These are phyloP conservation scores for Salmo trutta DNA, from an alignment of 2,797 vertebrate genomes.

Conservation along the genomic window DNA sequence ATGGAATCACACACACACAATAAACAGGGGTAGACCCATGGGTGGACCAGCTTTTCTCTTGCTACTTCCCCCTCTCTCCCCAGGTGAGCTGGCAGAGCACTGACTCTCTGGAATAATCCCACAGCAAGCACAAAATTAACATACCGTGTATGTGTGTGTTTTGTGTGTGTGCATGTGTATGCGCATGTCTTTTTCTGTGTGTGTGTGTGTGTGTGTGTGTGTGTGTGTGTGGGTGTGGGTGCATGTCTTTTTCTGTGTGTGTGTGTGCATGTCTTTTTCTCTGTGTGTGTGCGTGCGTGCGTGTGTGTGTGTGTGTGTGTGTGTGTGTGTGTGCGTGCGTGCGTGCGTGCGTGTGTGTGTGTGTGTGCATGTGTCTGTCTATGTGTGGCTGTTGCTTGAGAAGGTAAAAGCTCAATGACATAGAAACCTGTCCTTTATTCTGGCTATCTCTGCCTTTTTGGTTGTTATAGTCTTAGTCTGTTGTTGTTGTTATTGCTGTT, in stretches of 20 bases:
- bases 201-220: too few relatives aligned
- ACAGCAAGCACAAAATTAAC: background rate
- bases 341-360: background rate
- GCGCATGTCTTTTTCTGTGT: background rate
- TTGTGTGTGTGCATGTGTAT: too few relatives aligned
- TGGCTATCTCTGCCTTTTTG: background rate
- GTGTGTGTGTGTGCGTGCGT: background rate
- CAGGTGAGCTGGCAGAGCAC: background rate
- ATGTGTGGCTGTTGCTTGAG: background rate
- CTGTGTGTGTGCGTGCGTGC: too few relatives aligned
- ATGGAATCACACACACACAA: background rate
- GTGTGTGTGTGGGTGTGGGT: too few relatives aligned
- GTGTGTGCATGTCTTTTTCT: background rate
- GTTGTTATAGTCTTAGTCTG: too few relatives aligned
- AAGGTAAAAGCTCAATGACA: background rate
- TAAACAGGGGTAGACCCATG: background rate
- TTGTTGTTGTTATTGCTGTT: too few relatives aligned
- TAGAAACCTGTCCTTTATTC: background rate
- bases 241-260: background rate
- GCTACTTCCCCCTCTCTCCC: background rate
- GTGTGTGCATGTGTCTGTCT: background rate
- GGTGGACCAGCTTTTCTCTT: background rate
- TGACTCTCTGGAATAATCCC: background rate
- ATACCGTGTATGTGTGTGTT: background rate
- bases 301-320: background rate